Conservation (phyloP, 1,140 invertebrate species). For the Stegodyphus mimosarum region DNA sequence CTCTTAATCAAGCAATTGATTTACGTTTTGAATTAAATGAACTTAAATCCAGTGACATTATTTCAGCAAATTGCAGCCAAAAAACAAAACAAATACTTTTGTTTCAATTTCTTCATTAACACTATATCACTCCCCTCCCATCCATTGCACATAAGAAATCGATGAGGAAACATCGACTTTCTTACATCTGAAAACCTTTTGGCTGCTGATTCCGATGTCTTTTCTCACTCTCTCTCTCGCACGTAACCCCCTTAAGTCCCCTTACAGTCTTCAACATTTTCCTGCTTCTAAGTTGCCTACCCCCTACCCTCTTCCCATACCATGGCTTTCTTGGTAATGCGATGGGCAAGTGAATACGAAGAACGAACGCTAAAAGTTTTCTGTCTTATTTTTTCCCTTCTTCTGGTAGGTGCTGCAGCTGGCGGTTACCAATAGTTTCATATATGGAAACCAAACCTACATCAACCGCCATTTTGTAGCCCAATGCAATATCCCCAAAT, state of each 20-base stretch:
- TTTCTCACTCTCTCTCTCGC: slow-evolving; percentile 8
- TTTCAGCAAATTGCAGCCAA: too few species aligned
- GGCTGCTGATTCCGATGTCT: slow-evolving; percentile 15
- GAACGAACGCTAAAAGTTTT: slow-evolving; percentile 30
- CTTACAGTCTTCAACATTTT: slow-evolving; percentile 19
- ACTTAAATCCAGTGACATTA: too few species aligned
- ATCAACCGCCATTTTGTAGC: slow-evolving; percentile 28
- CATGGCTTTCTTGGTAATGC: slow-evolving; percentile 24
- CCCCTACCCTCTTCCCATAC: not conserved
- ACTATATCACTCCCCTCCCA: not conserved
- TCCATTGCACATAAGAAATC: slow-evolving; percentile 46
- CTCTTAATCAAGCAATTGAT: too few species aligned
- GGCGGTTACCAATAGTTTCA: slow-evolving; percentile 24
- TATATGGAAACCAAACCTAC: not conserved
- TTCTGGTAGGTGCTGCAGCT: slow-evolving; percentile 10
- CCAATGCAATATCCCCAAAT: not conserved
- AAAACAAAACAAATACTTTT: too few species aligned
- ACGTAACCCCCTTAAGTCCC: slow-evolving; percentile 10
- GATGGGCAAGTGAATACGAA: slow-evolving; percentile 33
- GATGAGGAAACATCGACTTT: slow-evolving; percentile 27
- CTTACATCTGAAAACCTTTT: slow-evolving; percentile 39
- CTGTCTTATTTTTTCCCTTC: slow-evolving; percentile 16
- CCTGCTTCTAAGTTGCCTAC: not conserved
- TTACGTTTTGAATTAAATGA: too few species aligned
- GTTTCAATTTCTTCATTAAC: not conserved